Base-by-base conservation (phyloP, 1,140 invertebrate genomes). In the Drosophila repletoides region DNA sequence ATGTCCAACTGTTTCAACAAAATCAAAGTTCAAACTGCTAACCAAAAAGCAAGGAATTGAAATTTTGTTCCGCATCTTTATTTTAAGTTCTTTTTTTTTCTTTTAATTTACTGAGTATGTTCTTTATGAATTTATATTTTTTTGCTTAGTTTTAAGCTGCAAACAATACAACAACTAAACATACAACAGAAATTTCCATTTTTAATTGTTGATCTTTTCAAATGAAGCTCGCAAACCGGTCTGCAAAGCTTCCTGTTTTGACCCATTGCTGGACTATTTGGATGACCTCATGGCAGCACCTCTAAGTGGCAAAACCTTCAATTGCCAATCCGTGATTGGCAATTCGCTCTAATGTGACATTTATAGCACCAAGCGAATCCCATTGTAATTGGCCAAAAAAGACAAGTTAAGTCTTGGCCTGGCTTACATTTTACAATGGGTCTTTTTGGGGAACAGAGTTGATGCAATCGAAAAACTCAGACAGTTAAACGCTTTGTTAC, bases 131-230 rank as follows among this genome's bases (percentile, higher is more conserved):
- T 36, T 52, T 9, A 26, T 36, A 63, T 81, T 60, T 72, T 60
- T 55, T 83, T 76, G 58, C 24, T 83, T 69, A 33, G 33, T 46
- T 41, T 55, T 63, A 63, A 63, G 59, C 48, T 46, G 48, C 49
- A 79, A 72, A 63, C 58, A 61, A 74, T 53, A 60, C 48, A 55
- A 33, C n/a, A n/a, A n/a, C n/a, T n/a, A n/a, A n/a, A n/a, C n/a
- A n/a, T n/a, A n/a, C n/a, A n/a, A 71, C 51, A 21, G 41, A 53
- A 72, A 81, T 68, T 67, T 81, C 34, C 58, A 81, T 76, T 56
- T 68, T 48, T 40, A 65, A 60, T 66, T 63, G 22, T 2, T 56
- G n/a, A 7, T 24, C n/a, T n/a, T 22, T 10, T 29, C 9, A 38
- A 40, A 24, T 45, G 9, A 15, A 64, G 7, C 3, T 10, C 10